Evolutionary conservation across 2,888 invertebrate species (phyloP), one percentile per base, ranked within the genome.

Genomic region (Lasioglossum vierecki): DNA sequence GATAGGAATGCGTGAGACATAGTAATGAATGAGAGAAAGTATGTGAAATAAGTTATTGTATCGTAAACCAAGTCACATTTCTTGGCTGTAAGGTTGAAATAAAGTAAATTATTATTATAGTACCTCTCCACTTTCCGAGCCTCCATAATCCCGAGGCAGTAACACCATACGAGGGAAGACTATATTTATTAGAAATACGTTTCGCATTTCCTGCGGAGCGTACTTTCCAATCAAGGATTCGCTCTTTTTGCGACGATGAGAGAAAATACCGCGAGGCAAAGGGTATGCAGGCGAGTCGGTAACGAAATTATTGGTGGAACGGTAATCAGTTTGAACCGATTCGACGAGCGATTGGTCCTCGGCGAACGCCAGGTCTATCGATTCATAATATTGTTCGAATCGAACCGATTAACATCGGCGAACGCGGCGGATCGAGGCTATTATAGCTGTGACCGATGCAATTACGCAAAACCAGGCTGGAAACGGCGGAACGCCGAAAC

Each of bases 371-470:
- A 11, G 6, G 26, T 57, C 57, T 57, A 57, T 57, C 57, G 39
- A 76, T 66, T 76, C 44, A 63, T 76, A 76, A 63, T 63, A 44
- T 76, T 76, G 35, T 76, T 66, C 68, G 39, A 68, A 39, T 9
- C 76, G 49, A 49, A 35, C 35, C 68, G 49, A 46, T 77, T 77
- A 53, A 49, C 77, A 35, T 76, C n/a, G 46, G 30, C 18, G 46
- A 49, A 22, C 44, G 5, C 22, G 30, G 15, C 9, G 66, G 22
- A 53, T 22, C 35, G 30, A 22, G 77, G 41, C 66, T 39, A 26
- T 71, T 76, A 49, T 35, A 35, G 22, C 49, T 18, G 26, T 15
- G 41, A 57, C 39, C n/a, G n/a, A 46, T 44, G 30, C 35, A 44
- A 76, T 39, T 41, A 49, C n/a, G 46, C 39, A 39, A 74, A 79